A percentile compares a stretch with the other conserved stretches of the same genome.
Conservation (phyloP, 2,888 invertebrate species). For the Drosophila ezoana region DNA sequence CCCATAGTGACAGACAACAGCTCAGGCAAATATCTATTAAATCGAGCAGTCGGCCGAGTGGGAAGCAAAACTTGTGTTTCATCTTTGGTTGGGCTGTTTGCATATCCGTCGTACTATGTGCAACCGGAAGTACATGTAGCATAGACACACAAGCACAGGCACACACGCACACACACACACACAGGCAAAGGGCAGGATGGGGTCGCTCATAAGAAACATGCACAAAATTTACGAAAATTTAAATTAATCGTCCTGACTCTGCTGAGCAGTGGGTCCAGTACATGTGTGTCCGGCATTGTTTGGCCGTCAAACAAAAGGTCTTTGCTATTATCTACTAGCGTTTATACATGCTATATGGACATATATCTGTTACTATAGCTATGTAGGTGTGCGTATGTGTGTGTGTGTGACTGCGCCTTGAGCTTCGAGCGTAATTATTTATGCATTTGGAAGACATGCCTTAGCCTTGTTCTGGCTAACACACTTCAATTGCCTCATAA, state of each 20-base stretch:
- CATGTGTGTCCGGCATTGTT: constrained; percentile 18
- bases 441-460: constrained; percentile 57
- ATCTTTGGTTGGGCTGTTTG: constrained; percentile 22
- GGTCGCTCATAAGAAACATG: constrained; percentile 7
- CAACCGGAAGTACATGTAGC: constrained; percentile 57
- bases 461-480: constrained; percentile 12
- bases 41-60: constrained; percentile 12
- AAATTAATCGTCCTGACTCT: constrained; percentile 56
- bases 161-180: neutral
- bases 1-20: neutral
- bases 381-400: constrained; percentile 3
- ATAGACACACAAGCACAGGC: constrained; percentile 13
- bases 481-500: constrained; percentile 39
- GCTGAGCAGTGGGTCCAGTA: constrained; percentile 1
- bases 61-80: constrained; percentile 30
- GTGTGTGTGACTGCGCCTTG: constrained; percentile 18
- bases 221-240: constrained; percentile 47
- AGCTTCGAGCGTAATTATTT: constrained; percentile 53
- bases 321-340: constrained; percentile 38
- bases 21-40: constrained; percentile 12
- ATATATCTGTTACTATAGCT: neutral
- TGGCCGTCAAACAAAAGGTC: constrained; percentile 34
- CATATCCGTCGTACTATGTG: constrained; percentile 37
- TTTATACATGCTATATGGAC: neutral
- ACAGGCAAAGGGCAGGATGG: constrained; percentile 12